Percentiles rank a stretch among this genome's conserved stretches.
Conservation (phyloP, 2,888 invertebrate genomes). For the Ophonus ardosiacus region DNA sequence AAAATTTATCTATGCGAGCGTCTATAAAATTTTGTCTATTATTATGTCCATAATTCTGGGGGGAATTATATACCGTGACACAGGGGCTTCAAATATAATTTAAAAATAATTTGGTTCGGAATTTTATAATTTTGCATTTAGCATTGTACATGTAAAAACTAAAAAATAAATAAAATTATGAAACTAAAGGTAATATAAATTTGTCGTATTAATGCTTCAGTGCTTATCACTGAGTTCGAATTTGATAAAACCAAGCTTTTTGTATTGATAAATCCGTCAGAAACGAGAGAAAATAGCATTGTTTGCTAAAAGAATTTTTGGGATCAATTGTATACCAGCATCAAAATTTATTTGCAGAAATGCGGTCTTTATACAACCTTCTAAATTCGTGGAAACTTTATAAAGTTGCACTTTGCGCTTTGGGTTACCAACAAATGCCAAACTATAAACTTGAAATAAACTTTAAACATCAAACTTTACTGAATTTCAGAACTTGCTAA, state of each 20-base stretch:
- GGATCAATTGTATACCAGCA: not conserved
- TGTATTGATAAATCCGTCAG: not conserved
- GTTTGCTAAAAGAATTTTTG: not conserved
- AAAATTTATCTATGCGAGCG: no score
- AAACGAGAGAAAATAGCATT: not conserved
- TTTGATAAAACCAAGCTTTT: not conserved
- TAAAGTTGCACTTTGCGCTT: constrained; percentile 38
- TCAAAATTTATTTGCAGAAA: constrained; percentile 14
- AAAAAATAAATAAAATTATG: no score
- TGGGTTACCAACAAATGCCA: constrained; percentile 21
- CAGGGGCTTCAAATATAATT: no score
- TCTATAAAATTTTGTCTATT: no score
- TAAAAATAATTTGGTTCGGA: no score
- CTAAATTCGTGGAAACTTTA: constrained; percentile 21
- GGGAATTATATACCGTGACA: no score
- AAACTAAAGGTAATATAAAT: no score
- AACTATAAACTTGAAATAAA: constrained; percentile 44
- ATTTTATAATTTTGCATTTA: no score
- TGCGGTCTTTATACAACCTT: constrained; percentile 23
- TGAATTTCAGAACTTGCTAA: constrained; percentile 15
- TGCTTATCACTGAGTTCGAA: not conserved
- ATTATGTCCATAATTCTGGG: no score
- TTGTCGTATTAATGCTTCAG: no score
- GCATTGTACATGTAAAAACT: no score
- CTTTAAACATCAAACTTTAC: constrained; percentile 42